phyloP scores from a whole-genome alignment of 2,113 vertebrate genomes.

The Pelvicachromis taeniatus region DNA sequence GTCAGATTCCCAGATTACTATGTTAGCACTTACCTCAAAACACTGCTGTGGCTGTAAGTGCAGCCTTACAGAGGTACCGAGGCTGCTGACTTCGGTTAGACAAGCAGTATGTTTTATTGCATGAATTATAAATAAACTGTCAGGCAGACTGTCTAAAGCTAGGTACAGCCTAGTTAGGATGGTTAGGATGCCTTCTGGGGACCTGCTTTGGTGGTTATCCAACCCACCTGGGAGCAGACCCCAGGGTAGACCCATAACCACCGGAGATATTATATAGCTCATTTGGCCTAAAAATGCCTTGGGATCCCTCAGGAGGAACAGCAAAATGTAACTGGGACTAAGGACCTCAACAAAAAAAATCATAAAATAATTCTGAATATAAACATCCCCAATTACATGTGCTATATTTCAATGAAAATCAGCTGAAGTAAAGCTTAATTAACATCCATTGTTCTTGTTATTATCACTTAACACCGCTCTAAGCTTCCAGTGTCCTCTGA shows the following conservation, averaged over 20 bases:
- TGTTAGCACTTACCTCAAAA: background rate
- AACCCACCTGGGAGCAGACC: background rate
- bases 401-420: background rate
- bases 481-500: slow-evolving; percentile 34
- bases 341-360: background rate
- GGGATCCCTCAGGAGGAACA: background rate
- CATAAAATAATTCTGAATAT: background rate
- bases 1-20: background rate
- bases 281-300: background rate
- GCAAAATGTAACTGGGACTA: background rate
- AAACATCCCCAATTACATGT: background rate
- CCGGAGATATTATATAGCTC: background rate
- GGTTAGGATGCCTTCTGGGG: background rate
- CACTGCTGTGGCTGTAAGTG: background rate
- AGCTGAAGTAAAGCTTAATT: slow-evolving; percentile 9
- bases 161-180: background rate
- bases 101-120: background rate
- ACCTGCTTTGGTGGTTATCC: background rate
- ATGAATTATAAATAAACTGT: background rate
- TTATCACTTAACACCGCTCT: background rate
- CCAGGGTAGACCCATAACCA: background rate
- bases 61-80: background rate
- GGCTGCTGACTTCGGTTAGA: background rate
- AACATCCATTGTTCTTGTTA: slow-evolving; percentile 9
- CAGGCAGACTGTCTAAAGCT: background rate